Evolutionary conservation across 2,113 vertebrate genomes (phyloP), one percentile per base, ranked within the genome.

Genomic region (Mastomys natalensis): DNA sequence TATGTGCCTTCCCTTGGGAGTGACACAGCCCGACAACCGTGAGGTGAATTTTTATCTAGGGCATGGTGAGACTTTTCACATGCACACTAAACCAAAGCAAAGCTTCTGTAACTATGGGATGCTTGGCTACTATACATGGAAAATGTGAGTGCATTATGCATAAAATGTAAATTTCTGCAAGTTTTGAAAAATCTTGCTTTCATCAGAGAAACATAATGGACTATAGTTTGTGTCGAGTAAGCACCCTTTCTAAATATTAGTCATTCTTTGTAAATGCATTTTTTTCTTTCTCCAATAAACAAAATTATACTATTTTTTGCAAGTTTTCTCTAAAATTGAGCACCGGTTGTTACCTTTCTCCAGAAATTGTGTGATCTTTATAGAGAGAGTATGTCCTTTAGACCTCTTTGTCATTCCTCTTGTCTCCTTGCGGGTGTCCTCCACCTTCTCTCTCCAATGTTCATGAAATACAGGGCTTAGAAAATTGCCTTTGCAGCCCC

Each of bases 111-210:
- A 86, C 90, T 24, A 78, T 68, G 87, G 93, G 88, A 60, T 81
- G 90, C 94, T 86, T 85, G 64, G 90, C 90, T 70, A 26, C n/a
- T 74, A 4, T 92, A 74, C 77, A 82, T 89, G 45, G 53, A 37
- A 96, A 96, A 76, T 93, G 0, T 76, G 45, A 21, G 76, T 89
- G 45, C 16, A 77, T 95, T 96, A 62, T 94, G 87, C 92, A 95
- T 85, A 88, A 89, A 94, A 96, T 95, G 74, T 55, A 97, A 97
- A 96, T 96, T 74, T 96, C 92, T 96, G 45, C 51, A 92, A 94
- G 91, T 95, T 94, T 68, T 60, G 84, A 87, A 98, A 98, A 97
- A 93, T 86, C 73, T 43, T 1, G 22, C 94, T 97, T 96, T 95
- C 68, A 92, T 86, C 76, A 90, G 45, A 62, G 31, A 74, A 92